Conservation (phyloP, 2,797 vertebrate genomes). For the Sebastes nivosus region DNA sequence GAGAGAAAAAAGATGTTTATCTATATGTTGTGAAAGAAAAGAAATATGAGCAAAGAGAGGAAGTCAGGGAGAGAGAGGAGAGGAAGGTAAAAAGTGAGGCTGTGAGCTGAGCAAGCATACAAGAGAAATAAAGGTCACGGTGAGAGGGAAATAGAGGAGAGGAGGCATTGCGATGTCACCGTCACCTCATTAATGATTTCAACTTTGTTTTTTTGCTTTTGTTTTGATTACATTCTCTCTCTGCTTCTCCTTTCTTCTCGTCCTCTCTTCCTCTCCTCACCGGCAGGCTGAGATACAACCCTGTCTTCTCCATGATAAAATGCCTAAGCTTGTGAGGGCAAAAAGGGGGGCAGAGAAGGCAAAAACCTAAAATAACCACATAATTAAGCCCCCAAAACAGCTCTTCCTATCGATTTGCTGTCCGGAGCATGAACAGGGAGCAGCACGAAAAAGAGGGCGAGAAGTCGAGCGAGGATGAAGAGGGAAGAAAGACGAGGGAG, state of each 20-base stretch:
- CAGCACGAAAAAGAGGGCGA: conserved; percentile 10
- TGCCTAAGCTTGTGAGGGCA: conserved; percentile 32
- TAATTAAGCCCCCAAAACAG: conserved; percentile 63
- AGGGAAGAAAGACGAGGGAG: background rate
- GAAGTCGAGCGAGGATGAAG: conserved; percentile 25
- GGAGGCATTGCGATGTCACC: conserved; percentile 41
- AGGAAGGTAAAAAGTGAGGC: conserved; percentile 24
- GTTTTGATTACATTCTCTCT: conserved; percentile 16
- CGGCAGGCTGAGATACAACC: conserved; percentile 23
- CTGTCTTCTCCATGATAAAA: conserved; percentile 48
- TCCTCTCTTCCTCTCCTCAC: background rate
- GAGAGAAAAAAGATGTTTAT: conserved; percentile 31
- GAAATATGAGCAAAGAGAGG: conserved; percentile 31
- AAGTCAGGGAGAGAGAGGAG: background rate
- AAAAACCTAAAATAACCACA: conserved; percentile 67
- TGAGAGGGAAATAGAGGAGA: conserved; percentile 30
- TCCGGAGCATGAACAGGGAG: conserved; percentile 44
- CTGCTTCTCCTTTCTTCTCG: no score
- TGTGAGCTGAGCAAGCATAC: conserved; percentile 58
- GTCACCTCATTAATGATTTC: conserved; percentile 66
- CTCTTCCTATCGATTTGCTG: conserved; percentile 72
- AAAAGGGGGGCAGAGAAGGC: conserved; percentile 30
- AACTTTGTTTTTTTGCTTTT: conserved; percentile 36
- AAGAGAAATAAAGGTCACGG: conserved; percentile 59
- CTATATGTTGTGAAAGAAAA: conserved; percentile 41